A percentile compares a stretch with the other conserved stretches of the same genome.
Evolutionary conservation across 1,140 invertebrate species (phyloP).

Genomic region (Apis florea): DNA sequence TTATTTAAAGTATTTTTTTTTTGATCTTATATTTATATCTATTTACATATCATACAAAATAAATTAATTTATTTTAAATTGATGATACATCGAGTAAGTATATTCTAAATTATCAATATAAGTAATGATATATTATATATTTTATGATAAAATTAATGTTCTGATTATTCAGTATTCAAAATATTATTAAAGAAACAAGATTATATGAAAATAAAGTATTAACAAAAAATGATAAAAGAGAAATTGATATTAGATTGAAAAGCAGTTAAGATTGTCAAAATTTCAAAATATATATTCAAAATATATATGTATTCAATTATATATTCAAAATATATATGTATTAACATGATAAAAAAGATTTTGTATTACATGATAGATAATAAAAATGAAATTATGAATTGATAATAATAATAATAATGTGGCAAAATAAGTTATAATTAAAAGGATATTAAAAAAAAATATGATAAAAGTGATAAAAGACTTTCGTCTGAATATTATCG

Average conservation of each 20-base stretch:
- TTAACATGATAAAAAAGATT: background rate
- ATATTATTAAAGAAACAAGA: background rate
- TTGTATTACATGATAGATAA: background rate
- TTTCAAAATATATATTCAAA: no score
- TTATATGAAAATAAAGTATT: background rate
- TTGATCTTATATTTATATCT: no score
- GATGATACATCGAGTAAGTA: background rate
- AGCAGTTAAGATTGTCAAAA: no score
- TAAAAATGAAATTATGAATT: background rate
- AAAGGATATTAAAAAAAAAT: background rate
- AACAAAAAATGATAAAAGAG: no score
- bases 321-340: no score
- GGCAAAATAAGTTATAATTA: background rate
- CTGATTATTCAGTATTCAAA: background rate
- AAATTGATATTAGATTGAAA: no score
- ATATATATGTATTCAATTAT: no score
- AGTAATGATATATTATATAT: background rate
- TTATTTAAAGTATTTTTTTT: background rate
- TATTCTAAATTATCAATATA: background rate
- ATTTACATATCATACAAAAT: background rate
- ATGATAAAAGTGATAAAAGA: background rate
- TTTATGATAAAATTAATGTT: background rate
- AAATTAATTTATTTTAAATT: background rate
- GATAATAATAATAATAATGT: background rate
- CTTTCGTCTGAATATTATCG: constrained; percentile 21